A percentile compares a stretch with the other conserved stretches of the same genome.
phyloP scores from a whole-genome alignment of 2,113 vertebrate species.

The Lasiurus cinereus region DNA sequence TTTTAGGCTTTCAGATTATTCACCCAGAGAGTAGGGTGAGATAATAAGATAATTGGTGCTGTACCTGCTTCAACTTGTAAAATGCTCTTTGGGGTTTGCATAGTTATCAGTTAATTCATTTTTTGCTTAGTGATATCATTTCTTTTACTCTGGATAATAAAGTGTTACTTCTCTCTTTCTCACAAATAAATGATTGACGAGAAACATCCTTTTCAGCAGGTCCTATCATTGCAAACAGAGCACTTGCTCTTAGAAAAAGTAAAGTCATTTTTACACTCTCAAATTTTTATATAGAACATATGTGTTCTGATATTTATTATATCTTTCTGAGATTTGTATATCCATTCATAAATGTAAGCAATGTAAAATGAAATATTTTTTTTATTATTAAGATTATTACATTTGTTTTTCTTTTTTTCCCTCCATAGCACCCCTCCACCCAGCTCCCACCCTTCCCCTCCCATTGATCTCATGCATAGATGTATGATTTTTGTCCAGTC shows the following conservation, averaged over 20 bases:
- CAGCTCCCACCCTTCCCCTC: no score
- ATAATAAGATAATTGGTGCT: conserved; percentile 79
- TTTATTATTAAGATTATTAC: no score
- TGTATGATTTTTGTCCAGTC: no score
- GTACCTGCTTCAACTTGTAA: conserved; percentile 73
- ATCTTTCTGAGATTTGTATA: not conserved
- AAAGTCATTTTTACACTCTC: not conserved
- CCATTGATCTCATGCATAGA: no score
- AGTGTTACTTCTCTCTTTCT: conserved; percentile 20
- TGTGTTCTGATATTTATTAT: not conserved
- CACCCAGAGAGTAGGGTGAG: conserved; percentile 64
- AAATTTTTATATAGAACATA: not conserved
- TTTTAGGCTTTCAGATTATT: conserved; percentile 73
- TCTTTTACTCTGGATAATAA: conserved; percentile 12
- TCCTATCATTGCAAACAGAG: not conserved
- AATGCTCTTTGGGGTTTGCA: conserved; percentile 57
- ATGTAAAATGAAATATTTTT: conserved; percentile 12
- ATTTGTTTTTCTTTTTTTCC: no score
- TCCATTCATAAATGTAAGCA: not conserved
- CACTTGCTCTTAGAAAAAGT: not conserved
- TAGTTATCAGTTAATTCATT: conserved; percentile 48
- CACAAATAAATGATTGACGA: not conserved
- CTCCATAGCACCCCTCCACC: no score
- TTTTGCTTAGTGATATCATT: conserved; percentile 36
- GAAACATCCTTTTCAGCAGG: not conserved